These are phyloP conservation scores for Pristionchus pacificus DNA, from an alignment of 1,140 invertebrate species.

Conservation along the genomic window DNA sequence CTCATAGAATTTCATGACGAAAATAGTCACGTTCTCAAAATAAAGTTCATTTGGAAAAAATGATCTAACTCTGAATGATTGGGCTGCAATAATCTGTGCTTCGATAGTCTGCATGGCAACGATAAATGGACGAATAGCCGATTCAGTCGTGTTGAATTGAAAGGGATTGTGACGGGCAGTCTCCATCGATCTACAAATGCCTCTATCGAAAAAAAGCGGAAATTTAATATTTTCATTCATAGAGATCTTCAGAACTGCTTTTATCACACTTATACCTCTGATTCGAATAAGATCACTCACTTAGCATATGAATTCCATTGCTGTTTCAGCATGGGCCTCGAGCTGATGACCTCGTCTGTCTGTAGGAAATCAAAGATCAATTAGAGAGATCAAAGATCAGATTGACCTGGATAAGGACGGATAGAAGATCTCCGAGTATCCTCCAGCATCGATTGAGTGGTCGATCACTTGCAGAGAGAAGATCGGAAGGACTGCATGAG, in stretches of 20 bases:
- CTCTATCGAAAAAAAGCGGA: no score
- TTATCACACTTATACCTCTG: no score
- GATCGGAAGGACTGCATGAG: neutral
- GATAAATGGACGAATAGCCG: conserved; percentile 67
- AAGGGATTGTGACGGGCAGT: conserved; percentile 68
- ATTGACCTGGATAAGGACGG: conserved; percentile 10
- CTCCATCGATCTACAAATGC: conserved; percentile 68
- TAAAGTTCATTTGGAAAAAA: conserved; percentile 17
- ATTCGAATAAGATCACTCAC: no score
- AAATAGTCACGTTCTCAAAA: conserved; percentile 13
- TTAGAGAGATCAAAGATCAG: neutral
- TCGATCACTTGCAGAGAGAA: neutral
- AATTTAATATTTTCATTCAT: no score
- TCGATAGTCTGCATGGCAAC: conserved; percentile 69
- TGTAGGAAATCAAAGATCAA: neutral
- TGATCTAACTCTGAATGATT: conserved; percentile 66
- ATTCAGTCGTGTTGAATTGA: conserved; percentile 65
- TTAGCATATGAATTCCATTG: neutral
- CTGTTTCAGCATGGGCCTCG: neutral
- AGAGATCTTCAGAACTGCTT: no score
- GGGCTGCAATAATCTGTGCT: conserved; percentile 65
- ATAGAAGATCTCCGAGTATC: conserved; percentile 9
- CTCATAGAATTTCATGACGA: no score
- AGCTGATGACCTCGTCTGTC: neutral
- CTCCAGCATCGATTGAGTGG: conserved; percentile 2